Evolutionary conservation across 2,888 invertebrate species (phyloP).

Genomic region (Andrena haemorrhoa): DNA sequence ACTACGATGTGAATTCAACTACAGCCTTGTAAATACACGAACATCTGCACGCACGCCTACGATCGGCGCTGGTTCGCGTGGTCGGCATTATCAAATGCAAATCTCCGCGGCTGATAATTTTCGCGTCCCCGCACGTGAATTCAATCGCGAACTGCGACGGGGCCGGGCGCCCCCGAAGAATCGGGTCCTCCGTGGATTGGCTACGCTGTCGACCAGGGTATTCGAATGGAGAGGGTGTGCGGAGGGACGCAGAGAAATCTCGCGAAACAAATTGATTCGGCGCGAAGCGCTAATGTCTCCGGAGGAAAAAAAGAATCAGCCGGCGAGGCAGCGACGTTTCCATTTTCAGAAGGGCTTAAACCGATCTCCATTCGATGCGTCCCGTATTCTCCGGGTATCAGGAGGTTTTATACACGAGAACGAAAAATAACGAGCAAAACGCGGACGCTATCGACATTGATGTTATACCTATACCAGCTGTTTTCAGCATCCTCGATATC

Average conservation of each 20-base stretch:
- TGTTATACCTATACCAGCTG: conserved; percentile 43
- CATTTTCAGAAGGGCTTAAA: conserved; percentile 38
- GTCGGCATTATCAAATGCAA: no score
- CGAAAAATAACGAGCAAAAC: conserved; percentile 42
- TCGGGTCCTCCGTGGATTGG: no score
- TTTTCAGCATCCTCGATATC: conserved; percentile 52
- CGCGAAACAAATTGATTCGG: neutral
- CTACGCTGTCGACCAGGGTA: no score
- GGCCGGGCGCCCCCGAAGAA: no score
- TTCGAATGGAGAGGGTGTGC: neutral
- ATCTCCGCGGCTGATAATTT: no score
- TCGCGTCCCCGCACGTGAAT: no score
- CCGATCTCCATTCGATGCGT: conserved; percentile 44
- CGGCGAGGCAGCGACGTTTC: neutral
- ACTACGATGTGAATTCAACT: conserved; percentile 24
- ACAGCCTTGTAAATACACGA: conserved; percentile 10
- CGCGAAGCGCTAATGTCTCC: conserved; percentile 16
- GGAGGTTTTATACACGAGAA: conserved; percentile 41
- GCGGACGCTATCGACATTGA: conserved; percentile 57
- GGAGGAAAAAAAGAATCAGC: conserved; percentile 15
- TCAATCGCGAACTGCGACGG: no score
- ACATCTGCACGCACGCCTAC: neutral
- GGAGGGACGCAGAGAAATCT: neutral
- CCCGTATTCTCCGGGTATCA: conserved; percentile 42
- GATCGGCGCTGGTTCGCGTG: no score